Conservation (phyloP, 2,113 vertebrate species). For the Phrynocephalus versicolor region DNA sequence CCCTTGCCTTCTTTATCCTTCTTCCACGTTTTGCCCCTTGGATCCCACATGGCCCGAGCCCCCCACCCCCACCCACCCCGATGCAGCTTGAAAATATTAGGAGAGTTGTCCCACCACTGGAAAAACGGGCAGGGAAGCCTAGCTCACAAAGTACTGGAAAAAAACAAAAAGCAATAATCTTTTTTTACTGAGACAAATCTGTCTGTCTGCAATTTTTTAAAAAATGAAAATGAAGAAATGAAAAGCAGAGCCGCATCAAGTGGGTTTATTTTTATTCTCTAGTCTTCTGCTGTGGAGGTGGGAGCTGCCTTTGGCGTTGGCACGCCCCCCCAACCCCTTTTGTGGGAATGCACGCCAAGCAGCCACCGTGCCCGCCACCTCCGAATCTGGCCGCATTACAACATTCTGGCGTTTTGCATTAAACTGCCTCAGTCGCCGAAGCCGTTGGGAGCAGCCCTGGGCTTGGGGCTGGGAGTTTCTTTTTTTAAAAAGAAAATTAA, state of each 20-base stretch:
- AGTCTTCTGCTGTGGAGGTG: constrained; percentile 66
- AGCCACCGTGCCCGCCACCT: constrained; percentile 64
- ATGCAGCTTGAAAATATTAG: constrained; percentile 59
- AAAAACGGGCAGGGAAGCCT: constrained; percentile 35
- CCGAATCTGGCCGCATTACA: constrained; percentile 50
- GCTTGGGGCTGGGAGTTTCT: constrained; percentile 63
- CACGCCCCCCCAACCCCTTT: constrained; percentile 40
- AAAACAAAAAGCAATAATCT: constrained; percentile 89
- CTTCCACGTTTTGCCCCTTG: constrained; percentile 12
- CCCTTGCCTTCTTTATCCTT: background rate
- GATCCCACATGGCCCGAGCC: background rate
- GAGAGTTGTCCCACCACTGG: constrained; percentile 72
- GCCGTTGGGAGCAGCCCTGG: constrained; percentile 41
- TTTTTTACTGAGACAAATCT: constrained; percentile 85
- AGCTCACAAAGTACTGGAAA: constrained; percentile 79
- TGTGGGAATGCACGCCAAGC: constrained; percentile 52
- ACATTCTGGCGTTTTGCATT: constrained; percentile 57
- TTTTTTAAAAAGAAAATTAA: constrained; percentile 37
- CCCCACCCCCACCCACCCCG: no score
- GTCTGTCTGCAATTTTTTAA: constrained; percentile 73
- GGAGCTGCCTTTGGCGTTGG: constrained; percentile 35
- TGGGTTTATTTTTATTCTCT: constrained; percentile 83
- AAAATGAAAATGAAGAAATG: constrained; percentile 77
- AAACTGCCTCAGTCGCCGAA: background rate
- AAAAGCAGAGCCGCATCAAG: constrained; percentile 79